Evolutionary conservation across 2,888 invertebrate species (phyloP).

Genomic region (Dryomyza anilis): DNA sequence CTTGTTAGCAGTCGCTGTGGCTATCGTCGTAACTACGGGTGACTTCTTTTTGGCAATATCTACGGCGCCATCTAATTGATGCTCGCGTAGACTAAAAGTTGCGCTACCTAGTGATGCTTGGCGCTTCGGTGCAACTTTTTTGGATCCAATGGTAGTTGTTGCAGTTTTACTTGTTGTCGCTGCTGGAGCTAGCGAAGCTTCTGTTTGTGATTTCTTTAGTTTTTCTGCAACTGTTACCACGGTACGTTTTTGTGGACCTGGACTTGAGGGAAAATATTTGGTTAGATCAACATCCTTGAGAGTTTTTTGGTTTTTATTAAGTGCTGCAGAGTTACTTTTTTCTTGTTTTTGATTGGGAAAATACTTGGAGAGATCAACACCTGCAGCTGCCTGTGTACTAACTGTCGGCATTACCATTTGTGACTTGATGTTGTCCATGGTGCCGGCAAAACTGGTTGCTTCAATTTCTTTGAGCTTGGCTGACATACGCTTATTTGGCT

Average conservation of each 20-base stretch:
- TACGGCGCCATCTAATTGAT: constrained; percentile 58
- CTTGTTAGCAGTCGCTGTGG: constrained; percentile 40
- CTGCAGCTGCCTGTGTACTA: constrained; percentile 47
- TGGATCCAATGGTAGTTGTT: background rate
- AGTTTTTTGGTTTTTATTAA: constrained; percentile 59
- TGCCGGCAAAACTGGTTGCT: constrained; percentile 56
- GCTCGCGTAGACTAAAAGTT: constrained; percentile 55
- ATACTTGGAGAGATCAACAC: constrained; percentile 58
- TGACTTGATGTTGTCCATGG: constrained; percentile 57
- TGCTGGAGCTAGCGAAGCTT: constrained; percentile 33
- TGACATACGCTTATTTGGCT: constrained; percentile 43
- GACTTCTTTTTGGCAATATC: constrained; percentile 51
- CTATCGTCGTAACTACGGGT: constrained; percentile 26
- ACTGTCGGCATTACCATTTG: constrained; percentile 56
- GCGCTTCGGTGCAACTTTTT: constrained; percentile 34
- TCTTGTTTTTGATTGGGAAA: constrained; percentile 58
- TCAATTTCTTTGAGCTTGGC: constrained; percentile 58
- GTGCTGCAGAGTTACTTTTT: constrained; percentile 44
- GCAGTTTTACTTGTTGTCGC: background rate
- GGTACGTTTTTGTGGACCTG: constrained; percentile 51
- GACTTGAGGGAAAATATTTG: constrained; percentile 59
- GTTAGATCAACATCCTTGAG: constrained; percentile 59
- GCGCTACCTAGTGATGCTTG: constrained; percentile 40
- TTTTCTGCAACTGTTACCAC: constrained; percentile 53
- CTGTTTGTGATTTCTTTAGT: constrained; percentile 51